A percentile compares a stretch with the other conserved stretches of the same genome.
These are phyloP conservation scores for Silurus asotus DNA, from an alignment of 2,113 vertebrate species.

Conservation along the genomic window DNA sequence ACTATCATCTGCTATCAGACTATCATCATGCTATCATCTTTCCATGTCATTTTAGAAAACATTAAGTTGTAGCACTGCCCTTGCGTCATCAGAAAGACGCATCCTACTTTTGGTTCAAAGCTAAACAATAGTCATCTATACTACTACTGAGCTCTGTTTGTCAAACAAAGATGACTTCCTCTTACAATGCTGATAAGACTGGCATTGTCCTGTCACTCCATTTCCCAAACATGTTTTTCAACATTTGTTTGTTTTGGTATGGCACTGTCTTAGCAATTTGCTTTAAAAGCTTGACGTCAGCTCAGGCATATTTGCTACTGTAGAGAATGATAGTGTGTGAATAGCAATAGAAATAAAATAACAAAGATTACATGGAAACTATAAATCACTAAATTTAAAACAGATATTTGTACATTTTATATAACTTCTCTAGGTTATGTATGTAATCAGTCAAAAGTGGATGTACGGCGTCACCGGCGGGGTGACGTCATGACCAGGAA, in stretches of 20 bases:
- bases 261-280: neutral
- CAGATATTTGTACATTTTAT: slow-evolving; percentile 1
- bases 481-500: too few relatives aligned
- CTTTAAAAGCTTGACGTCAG: neutral
- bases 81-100: slow-evolving; percentile 18
- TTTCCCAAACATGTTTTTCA: neutral
- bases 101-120: neutral
- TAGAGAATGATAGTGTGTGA: neutral
- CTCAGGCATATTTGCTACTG: neutral
- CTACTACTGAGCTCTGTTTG: slow-evolving; percentile 22
- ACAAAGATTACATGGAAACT: neutral
- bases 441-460: too few relatives aligned
- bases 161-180: slow-evolving; percentile 33
- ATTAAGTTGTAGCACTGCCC: slow-evolving; percentile 11
- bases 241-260: neutral
- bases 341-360: neutral
- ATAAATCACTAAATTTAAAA: neutral
- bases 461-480: too few relatives aligned
- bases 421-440: neutral
- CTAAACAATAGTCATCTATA: slow-evolving; percentile 27
- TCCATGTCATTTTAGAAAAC: slow-evolving; percentile 11
- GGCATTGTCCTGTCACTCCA: slow-evolving; percentile 35
- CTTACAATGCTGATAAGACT: slow-evolving; percentile 36
- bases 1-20: too few relatives aligned
- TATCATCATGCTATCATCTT: neutral